Base-by-base conservation (phyloP, 2,113 vertebrate genomes). In the Chamaea fasciata region DNA sequence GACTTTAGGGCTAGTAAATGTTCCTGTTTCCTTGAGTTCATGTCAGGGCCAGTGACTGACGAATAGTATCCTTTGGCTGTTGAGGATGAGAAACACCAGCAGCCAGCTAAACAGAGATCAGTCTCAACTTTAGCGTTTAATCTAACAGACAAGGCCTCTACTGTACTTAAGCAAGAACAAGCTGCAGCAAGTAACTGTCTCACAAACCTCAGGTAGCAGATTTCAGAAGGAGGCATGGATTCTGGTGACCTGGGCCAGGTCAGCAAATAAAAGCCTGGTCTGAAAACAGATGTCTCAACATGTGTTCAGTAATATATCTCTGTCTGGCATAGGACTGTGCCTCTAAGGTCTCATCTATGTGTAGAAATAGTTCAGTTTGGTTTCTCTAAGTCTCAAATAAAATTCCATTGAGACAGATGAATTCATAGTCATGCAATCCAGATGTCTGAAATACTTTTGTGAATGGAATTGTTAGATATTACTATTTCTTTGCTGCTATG, bases 301-400 rank as follows among this genome's bases (percentile, higher is more conserved):
- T 3, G 17, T 33, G 17, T 39, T 47, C 33, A 44, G 57, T 33
- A 59, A 92, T 33, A 0, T 6, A 78, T 74, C 55, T 80, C 11
- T 42, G 69, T 13, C 69, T n/a, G 26, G 18, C 1, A 0, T 0
- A 63, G 47, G 33, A 81, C 16, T 0, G 0, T 46, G 44, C 28
- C 53, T 67, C 81, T 46, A 46, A 69, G 15, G 55, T 57, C 42
- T 71, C 50, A 74, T 31, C 3, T 17, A 24, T 5, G 16, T 17
- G 35, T 15, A 73, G 33, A 33, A 70, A 83, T 44, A 84, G 24
- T 41, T 67, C 28, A 3, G 9, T 30, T 82, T 39, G 44, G 27
- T 41, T 87, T 91, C 47, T 81, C 39, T 42, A 89, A 35, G 6
- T 50, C 12, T 89, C 46, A 50, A 80, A 73, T 18, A 17, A 80